phyloP scores from a whole-genome alignment of 2,888 invertebrate species.

The Metopia argyrocephala region DNA sequence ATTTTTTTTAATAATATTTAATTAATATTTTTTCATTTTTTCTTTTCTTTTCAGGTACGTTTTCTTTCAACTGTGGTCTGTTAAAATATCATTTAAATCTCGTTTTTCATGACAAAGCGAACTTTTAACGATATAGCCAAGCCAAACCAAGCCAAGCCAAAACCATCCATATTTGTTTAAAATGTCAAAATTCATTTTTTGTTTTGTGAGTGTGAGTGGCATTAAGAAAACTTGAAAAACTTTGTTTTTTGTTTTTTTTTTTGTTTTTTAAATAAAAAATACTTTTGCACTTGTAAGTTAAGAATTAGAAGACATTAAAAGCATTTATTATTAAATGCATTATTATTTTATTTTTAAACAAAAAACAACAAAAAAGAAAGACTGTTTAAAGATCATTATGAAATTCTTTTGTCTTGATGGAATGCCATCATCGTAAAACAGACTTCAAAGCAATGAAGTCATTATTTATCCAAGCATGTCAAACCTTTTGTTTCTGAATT shows the following conservation, averaged over 20 bases:
- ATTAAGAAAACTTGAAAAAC: constrained; percentile 29
- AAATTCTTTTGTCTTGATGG: constrained; percentile 48
- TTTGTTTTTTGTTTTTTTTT: not conserved
- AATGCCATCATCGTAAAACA: not conserved
- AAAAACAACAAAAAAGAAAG: not conserved
- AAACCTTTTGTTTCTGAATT: not conserved
- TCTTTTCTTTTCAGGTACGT: constrained; percentile 56
- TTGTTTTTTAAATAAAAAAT: not conserved
- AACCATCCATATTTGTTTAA: constrained; percentile 28
- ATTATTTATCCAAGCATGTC: not conserved
- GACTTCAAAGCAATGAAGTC: not conserved
- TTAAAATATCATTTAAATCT: constrained; percentile 30
- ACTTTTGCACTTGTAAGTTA: constrained; percentile 45
- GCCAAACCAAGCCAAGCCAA: constrained; percentile 2
- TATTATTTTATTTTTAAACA: not conserved
- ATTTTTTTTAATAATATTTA: constrained; percentile 17
- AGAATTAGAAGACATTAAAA: constrained; percentile 45
- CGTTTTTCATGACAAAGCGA: constrained; percentile 1
- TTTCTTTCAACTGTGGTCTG: not conserved
- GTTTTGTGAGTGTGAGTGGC: constrained; percentile 30
- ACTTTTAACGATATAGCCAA: constrained; percentile 14
- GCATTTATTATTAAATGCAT: constrained; percentile 44
- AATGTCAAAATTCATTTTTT: constrained; percentile 53
- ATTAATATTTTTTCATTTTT: constrained; percentile 14
- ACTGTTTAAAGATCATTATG: constrained; percentile 52